Conservation (phyloP, 2,888 invertebrate species). For the Spatulosminthurus flaviceps region DNA sequence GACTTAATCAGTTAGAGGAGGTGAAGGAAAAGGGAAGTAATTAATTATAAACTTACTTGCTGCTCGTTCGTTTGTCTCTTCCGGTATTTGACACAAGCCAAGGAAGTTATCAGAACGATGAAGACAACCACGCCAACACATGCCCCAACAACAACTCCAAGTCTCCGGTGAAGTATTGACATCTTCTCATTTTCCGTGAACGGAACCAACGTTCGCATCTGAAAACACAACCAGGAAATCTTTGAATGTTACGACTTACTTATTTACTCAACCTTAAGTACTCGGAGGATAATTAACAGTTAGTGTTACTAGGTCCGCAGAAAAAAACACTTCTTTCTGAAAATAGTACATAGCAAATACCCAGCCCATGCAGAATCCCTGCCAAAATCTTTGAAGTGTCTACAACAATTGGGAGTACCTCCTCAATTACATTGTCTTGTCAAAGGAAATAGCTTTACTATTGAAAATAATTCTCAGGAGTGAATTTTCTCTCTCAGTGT, state of each 20-base stretch:
- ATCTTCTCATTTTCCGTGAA: constrained; percentile 64
- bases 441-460: background rate
- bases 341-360: no score
- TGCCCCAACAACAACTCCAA: constrained; percentile 86
- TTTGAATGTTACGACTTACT: no score
- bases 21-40: background rate
- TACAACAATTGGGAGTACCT: no score
- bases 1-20: background rate
- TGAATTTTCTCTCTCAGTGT: background rate
- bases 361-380: no score
- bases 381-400: no score
- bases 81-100: constrained; percentile 85
- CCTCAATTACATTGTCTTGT: background rate
- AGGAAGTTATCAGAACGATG: constrained; percentile 81
- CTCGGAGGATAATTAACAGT: no score
- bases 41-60: constrained; percentile 50
- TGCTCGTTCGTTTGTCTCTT: constrained; percentile 72
- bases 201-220: constrained; percentile 66
- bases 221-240: background rate
- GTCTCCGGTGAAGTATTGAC: constrained; percentile 80
- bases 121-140: constrained; percentile 87
- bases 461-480: background rate
- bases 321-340: no score
- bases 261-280: no score
- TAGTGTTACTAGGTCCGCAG: no score